A percentile compares a stretch with the other conserved stretches of the same genome.
phyloP scores from a whole-genome alignment of 2,113 vertebrate genomes.

The Megaceryle maxima region DNA sequence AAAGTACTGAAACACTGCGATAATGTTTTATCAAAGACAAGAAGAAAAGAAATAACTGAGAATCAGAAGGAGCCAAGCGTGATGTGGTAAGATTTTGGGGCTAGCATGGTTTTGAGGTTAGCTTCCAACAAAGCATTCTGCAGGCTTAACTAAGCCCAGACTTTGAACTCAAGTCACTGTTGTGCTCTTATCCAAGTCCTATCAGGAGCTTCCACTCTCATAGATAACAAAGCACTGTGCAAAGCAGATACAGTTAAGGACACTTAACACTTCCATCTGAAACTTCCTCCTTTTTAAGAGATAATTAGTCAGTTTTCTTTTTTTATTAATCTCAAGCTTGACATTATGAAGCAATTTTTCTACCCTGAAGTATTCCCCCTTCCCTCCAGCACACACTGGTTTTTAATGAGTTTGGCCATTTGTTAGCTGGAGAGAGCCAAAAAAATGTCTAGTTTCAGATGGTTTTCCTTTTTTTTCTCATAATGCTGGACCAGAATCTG shows the following conservation, averaged over 20 bases:
- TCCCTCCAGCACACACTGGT: background rate
- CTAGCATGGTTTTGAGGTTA: background rate
- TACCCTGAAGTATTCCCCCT: background rate
- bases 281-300: background rate
- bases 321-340: background rate
- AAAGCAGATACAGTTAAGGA: background rate
- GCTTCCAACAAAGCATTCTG: background rate
- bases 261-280: background rate
- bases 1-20: background rate
- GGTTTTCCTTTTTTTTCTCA: background rate
- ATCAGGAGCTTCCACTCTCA: background rate
- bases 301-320: background rate
- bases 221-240: background rate
- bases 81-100: background rate
- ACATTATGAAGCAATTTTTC: background rate
- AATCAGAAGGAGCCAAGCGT: background rate
- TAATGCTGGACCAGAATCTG: background rate
- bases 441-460: constrained; percentile 12
- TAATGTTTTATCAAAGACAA: constrained; percentile 49
- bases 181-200: background rate
- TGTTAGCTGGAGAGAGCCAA: constrained; percentile 7
- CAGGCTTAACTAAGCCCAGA: background rate
- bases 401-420: constrained; percentile 54
- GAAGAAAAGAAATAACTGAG: background rate
- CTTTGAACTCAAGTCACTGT: background rate